A percentile compares a stretch with the other conserved stretches of the same genome.
Conservation (phyloP, 2,888 invertebrate genomes). For the Drosophila sordidula region DNA sequence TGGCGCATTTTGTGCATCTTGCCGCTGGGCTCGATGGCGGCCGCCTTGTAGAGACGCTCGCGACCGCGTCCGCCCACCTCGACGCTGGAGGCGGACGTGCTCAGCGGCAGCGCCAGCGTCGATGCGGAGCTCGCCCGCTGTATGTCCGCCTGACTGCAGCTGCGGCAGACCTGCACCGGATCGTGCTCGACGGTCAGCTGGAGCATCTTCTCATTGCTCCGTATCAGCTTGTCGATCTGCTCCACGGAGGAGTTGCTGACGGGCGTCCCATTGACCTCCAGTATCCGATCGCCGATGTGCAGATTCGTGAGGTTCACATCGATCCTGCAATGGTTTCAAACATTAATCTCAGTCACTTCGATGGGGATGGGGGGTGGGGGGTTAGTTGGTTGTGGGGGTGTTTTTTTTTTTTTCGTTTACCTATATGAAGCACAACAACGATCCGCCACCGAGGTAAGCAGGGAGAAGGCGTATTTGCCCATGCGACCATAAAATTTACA, state of each 20-base stretch:
- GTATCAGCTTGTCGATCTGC: constrained; percentile 91
- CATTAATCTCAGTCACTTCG: not conserved
- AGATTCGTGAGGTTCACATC: constrained; percentile 93
- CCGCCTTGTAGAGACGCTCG: constrained; percentile 82
- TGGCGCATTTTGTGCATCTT: constrained; percentile 87
- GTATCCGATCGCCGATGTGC: constrained; percentile 95
- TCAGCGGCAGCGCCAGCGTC: constrained; percentile 80
- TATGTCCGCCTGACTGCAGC: constrained; percentile 86
- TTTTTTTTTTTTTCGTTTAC: constrained; percentile 84
- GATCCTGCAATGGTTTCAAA: constrained; percentile 86
- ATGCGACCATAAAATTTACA: constrained; percentile 89
- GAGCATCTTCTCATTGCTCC: constrained; percentile 90
- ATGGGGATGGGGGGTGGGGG: no score
- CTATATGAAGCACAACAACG: constrained; percentile 90
- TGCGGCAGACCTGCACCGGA: constrained; percentile 89
- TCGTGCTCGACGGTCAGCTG: constrained; percentile 96
- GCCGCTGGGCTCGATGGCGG: constrained; percentile 86
- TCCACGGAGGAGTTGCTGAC: constrained; percentile 92
- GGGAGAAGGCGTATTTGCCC: constrained; percentile 89
- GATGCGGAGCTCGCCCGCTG: constrained; percentile 70
- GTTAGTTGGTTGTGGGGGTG: not conserved
- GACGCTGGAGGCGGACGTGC: constrained; percentile 81
- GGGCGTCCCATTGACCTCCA: constrained; percentile 96
- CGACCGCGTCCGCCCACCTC: constrained; percentile 75
- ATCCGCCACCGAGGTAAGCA: constrained; percentile 90